Evolutionary conservation across 2,888 invertebrate species (phyloP).

Genomic region (Phaedon cochleariae): DNA sequence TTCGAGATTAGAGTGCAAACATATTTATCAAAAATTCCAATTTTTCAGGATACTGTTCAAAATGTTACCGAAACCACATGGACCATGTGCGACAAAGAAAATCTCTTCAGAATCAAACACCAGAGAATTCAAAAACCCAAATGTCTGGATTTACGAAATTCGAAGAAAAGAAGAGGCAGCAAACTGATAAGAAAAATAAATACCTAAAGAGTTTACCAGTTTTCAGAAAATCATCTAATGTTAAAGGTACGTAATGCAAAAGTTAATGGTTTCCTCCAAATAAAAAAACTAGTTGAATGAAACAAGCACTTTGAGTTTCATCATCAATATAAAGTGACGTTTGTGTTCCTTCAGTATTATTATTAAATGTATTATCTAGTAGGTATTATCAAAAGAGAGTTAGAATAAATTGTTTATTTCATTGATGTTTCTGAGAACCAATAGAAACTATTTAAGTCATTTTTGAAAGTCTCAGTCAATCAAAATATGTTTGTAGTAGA

Average conservation of each 20-base stretch:
- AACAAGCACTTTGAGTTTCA: too few relatives aligned
- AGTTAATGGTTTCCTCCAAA: background rate
- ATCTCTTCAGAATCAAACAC: conserved; percentile 42
- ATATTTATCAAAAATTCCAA: background rate
- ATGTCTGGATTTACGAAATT: conserved; percentile 78
- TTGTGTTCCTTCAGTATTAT: too few relatives aligned
- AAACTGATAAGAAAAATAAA: conserved; percentile 76
- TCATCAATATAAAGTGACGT: too few relatives aligned
- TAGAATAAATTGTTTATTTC: too few relatives aligned
- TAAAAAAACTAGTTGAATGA: too few relatives aligned
- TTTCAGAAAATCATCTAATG: conserved; percentile 75
- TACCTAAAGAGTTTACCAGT: conserved; percentile 73
- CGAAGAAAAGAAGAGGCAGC: conserved; percentile 85
- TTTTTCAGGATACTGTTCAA: conserved; percentile 84
- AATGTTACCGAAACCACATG: conserved; percentile 88
- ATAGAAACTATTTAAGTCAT: too few relatives aligned
- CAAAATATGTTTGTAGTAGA: too few relatives aligned
- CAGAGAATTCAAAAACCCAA: conserved; percentile 56
- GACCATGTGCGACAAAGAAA: conserved; percentile 69
- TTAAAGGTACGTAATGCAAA: conserved; percentile 64
- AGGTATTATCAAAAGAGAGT: too few relatives aligned
- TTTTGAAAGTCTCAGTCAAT: too few relatives aligned
- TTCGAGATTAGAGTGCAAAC: too few relatives aligned
- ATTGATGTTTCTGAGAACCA: too few relatives aligned
- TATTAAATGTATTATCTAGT: too few relatives aligned